A percentile compares a stretch with the other conserved stretches of the same genome.
Evolutionary conservation across 37 sponge, comb jelly and placozoan species (phyloP).

Genomic region (Beroe ovata): DNA sequence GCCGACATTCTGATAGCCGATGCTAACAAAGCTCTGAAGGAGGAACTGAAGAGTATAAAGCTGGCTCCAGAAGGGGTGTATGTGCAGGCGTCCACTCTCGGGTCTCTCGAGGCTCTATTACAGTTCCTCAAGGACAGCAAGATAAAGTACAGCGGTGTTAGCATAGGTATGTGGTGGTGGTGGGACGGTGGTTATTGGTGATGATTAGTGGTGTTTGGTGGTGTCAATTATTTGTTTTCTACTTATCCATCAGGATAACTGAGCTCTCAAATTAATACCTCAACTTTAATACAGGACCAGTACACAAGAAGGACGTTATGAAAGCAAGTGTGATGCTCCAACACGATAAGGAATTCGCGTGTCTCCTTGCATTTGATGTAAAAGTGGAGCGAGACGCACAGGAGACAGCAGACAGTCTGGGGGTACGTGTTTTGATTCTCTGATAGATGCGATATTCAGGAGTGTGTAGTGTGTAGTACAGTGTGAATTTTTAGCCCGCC

Average conservation of each 20-base stretch:
- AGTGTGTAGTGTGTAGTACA: too few species aligned
- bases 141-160: constrained; percentile 83
- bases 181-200: too few species aligned
- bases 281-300: constrained; percentile 87
- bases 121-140: constrained; percentile 93
- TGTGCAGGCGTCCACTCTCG: constrained; percentile 97
- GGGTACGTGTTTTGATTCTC: constrained; percentile 69
- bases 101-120: constrained; percentile 93
- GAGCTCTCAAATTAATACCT: too few species aligned
- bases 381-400: constrained; percentile 92
- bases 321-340: constrained; percentile 94
- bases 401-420: constrained; percentile 89
- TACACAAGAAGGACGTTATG: constrained; percentile 99
- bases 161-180: constrained; percentile 59
- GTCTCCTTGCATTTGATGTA: constrained; percentile 97
- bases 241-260: too few species aligned
- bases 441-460: too few species aligned
- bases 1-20: constrained; percentile 78
- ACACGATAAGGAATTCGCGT: constrained; percentile 94
- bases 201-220: too few species aligned
- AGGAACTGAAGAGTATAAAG: constrained; percentile 80
- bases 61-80: constrained; percentile 88
- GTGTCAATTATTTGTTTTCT: too few species aligned
- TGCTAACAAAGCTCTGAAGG: constrained; percentile 71
- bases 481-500: too few species aligned